Base-by-base conservation (phyloP, 2,113 vertebrate species). In the Xyliphius kryptos region DNA sequence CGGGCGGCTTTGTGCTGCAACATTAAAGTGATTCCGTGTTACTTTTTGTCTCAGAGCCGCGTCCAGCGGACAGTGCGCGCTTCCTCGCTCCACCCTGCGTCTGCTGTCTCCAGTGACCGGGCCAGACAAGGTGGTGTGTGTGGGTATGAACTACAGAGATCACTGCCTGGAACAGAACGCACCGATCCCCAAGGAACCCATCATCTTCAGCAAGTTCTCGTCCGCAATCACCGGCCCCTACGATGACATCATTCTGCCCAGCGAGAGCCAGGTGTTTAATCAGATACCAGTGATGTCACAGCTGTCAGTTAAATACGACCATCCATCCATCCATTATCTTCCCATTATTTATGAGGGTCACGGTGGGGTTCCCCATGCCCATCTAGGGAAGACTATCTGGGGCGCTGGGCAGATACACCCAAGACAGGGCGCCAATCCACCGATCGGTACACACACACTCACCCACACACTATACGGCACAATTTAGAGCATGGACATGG, bases 141-240 rank as follows among this genome's bases (percentile, higher is more conserved):
- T 97, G 68, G 95, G 95, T 12, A 85, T 97, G 88, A 98, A 98
- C 80, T 98, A 98, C 48, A 82, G 56, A 0, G 92, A 98, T 78
- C 96, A 98, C 82, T 97, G 96, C 74, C 75, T 76, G 76, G 96
- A 98, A 80, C 95, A 94, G 85, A 88, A 85, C 0, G 84, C 78
- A 6, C 83, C 77, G 0, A 81, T 93, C 61, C 95, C 95, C 8
- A 76, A 63, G 54, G 88, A 97, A 14, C 95, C 95, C 1, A 80
- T 98, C 79, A 93, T 98, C 81, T 98, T 98, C 84, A 97, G 80
- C 91, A 98, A 98, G 81, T 98, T 98, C 61, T 74, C 88, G 80
- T 97, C 89, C 6, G 75, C 88, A 77, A 92, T 98, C 58, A 78
- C 85, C 0, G 95, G 95, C 0, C 95, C 95, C 2, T 92, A 85